These are phyloP conservation scores for Ctenoplectra terminalis DNA, from an alignment of 1,140 invertebrate genomes.

Conservation along the genomic window DNA sequence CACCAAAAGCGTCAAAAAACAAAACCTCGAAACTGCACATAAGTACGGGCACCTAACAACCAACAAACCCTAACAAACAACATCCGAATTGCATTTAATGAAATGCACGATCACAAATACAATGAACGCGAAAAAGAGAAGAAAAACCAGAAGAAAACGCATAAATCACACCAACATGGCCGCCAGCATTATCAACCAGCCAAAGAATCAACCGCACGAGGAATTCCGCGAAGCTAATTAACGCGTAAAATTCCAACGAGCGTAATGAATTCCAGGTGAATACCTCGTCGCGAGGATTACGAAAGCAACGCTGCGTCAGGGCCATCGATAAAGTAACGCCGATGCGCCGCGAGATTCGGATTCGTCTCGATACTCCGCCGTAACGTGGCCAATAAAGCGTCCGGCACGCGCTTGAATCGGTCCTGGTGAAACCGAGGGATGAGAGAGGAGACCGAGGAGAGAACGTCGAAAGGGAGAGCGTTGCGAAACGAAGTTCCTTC, in stretches of 20 bases:
- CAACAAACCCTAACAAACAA: too few species aligned
- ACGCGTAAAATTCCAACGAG: neutral
- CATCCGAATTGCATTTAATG: too few species aligned
- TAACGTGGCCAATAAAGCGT: conserved; percentile 19
- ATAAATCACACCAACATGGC: conserved; percentile 3
- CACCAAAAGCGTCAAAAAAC: too few species aligned
- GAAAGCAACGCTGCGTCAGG: conserved; percentile 26
- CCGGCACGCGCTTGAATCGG: conserved; percentile 27
- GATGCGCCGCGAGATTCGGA: conserved; percentile 25
- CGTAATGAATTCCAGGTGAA: conserved; percentile 32
- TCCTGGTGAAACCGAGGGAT: neutral
- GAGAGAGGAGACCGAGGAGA: conserved; percentile 7
- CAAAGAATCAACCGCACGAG: conserved; percentile 8
- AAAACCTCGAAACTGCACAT: too few species aligned
- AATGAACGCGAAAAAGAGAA: neutral
- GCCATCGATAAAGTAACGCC: conserved; percentile 34
- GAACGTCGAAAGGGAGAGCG: conserved; percentile 34
- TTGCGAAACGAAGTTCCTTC: conserved; percentile 61
- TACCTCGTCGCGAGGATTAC: conserved; percentile 17
- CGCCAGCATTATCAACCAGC: conserved; percentile 4
- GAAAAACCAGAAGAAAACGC: neutral
- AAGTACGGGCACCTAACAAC: too few species aligned
- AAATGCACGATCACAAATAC: neutral
- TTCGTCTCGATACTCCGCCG: conserved; percentile 38
- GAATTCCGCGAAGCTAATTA: conserved; percentile 35